Evolutionary conservation across 2,113 vertebrate genomes (phyloP).

Genomic region (Nasalis larvatus): DNA sequence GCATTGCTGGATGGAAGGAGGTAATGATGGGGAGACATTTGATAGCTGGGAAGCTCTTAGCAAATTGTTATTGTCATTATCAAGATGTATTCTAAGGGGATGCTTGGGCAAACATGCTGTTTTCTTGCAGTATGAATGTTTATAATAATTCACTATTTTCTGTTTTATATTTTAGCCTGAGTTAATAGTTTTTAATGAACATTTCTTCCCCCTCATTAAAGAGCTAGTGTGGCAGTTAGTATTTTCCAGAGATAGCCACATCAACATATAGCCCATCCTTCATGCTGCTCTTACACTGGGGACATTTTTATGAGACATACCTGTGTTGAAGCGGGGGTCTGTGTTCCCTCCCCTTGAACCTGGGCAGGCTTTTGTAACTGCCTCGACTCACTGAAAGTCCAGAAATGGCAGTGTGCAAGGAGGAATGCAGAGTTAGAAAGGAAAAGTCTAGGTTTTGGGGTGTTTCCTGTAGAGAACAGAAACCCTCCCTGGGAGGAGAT

Average conservation of each 20-base stretch:
- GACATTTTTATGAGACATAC: not conserved
- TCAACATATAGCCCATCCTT: not conserved
- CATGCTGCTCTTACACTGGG: not conserved
- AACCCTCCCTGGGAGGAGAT: not conserved
- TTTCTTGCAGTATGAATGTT: conserved; percentile 31
- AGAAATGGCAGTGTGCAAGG: not conserved
- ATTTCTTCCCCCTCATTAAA: not conserved
- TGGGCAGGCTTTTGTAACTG: not conserved
- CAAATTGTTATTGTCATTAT: not conserved
- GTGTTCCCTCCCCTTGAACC: not conserved
- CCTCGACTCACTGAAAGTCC: not conserved
- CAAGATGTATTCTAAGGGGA: not conserved
- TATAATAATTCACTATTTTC: not conserved
- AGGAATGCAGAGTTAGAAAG: not conserved
- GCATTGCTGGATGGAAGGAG: not conserved
- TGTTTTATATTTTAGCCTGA: conserved; percentile 16
- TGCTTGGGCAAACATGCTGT: not conserved
- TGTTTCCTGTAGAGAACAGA: conserved; percentile 3
- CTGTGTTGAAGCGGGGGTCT: not conserved
- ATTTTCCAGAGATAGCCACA: not conserved
- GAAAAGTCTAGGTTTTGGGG: not conserved
- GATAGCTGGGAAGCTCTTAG: not conserved
- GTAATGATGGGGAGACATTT: not conserved
- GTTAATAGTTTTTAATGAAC: conserved; percentile 44
- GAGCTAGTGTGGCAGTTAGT: not conserved